Evolutionary conservation across 2,113 vertebrate species (phyloP).

Genomic region (Cathartes aura): DNA sequence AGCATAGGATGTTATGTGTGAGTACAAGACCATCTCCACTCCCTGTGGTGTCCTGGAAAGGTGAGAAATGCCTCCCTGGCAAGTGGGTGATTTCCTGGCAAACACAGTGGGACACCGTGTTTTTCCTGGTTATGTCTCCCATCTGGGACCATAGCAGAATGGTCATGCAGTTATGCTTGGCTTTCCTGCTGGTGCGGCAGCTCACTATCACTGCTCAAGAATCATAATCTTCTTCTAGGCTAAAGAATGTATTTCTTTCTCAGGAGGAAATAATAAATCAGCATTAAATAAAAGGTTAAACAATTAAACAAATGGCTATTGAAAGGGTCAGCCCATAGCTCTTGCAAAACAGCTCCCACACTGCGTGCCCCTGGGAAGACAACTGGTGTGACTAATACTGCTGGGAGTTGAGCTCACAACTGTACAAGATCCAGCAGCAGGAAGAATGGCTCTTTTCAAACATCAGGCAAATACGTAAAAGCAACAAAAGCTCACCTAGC

Average conservation of each 20-base stretch:
- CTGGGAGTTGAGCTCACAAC: neutral
- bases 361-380: neutral
- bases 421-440: neutral
- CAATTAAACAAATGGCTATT: neutral
- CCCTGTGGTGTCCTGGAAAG: neutral
- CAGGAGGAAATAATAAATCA: neutral
- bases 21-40: neutral
- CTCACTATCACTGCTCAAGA: neutral
- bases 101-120: rapidly evolving
- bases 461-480: neutral
- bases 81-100: neutral
- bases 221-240: neutral
- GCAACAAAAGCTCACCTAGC: neutral
- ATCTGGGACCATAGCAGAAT: neutral
- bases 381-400: neutral
- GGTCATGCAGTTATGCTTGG: rapidly evolving
- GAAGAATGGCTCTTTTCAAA: neutral
- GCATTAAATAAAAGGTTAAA: neutral
- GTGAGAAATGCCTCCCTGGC: neutral
- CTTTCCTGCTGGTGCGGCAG: neutral
- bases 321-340: neutral
- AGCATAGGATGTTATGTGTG: neutral
- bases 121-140: neutral
- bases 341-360: neutral
- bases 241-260: neutral